Percentiles rank a stretch among this genome's conserved stretches.
Conservation (phyloP, 2,888 invertebrate genomes). For the Rhorus exstirpatorius region DNA sequence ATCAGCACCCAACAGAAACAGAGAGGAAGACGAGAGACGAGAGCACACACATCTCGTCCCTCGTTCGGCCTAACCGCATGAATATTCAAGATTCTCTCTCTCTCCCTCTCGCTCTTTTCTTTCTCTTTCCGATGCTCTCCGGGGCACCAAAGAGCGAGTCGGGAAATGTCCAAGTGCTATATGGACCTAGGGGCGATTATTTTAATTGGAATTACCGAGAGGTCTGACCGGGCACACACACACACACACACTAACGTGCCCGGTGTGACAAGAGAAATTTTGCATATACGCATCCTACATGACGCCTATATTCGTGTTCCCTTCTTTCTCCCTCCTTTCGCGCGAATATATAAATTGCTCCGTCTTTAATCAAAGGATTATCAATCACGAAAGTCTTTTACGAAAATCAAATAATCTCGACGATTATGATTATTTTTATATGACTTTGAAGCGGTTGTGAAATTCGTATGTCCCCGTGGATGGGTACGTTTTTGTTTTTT, state of each 20-base stretch:
- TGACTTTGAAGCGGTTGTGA: background rate
- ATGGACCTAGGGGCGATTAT: constrained; percentile 72
- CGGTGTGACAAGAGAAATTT: constrained; percentile 54
- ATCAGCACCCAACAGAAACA: constrained; percentile 59
- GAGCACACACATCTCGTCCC: constrained; percentile 41
- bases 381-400: no score
- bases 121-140: constrained; percentile 20
- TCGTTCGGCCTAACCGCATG: constrained; percentile 69
- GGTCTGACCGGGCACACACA: constrained; percentile 18
- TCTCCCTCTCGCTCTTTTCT: background rate
- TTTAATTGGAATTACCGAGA: constrained; percentile 74
- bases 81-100: constrained; percentile 70
- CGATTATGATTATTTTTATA: no score
- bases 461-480: no score
- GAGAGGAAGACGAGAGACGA: constrained; percentile 49
- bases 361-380: background rate
- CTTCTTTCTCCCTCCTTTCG: background rate
- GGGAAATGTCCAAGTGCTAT: constrained; percentile 67
- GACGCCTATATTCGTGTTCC: constrained; percentile 20
- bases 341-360: background rate
- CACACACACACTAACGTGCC: background rate
- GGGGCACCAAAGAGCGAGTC: constrained; percentile 37
- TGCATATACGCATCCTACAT: constrained; percentile 61
- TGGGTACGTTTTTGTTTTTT: constrained; percentile 1
- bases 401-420: no score